These are phyloP conservation scores for Theocolax elegans DNA, from an alignment of 1,140 invertebrate genomes.

Conservation along the genomic window DNA sequence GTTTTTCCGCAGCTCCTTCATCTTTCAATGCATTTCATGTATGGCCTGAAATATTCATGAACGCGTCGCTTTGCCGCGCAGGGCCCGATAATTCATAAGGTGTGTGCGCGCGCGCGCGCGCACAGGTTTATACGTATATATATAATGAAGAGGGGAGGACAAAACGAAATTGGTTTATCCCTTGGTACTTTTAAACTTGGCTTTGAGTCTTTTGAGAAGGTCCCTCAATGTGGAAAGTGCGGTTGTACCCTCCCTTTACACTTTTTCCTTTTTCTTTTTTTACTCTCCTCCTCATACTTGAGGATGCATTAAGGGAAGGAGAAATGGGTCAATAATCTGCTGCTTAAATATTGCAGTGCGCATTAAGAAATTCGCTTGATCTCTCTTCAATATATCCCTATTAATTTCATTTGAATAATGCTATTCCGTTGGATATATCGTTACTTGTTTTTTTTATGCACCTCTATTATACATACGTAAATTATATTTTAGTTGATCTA, in stretches of 20 bases:
- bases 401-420: too few relatives aligned
- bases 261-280: background rate
- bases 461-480: too few relatives aligned
- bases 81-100: constrained; percentile 32
- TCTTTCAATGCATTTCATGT: constrained; percentile 18
- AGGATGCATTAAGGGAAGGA: too few relatives aligned
- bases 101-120: background rate
- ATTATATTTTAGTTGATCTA: too few relatives aligned
- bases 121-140: background rate
- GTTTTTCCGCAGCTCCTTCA: background rate
- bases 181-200: background rate
- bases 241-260: too few relatives aligned
- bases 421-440: too few relatives aligned
- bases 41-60: constrained; percentile 28
- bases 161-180: constrained; percentile 24
- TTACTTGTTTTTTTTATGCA: too few relatives aligned
- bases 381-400: too few relatives aligned
- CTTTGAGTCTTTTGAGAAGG: too few relatives aligned
- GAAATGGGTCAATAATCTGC: background rate
- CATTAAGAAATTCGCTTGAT: too few relatives aligned
- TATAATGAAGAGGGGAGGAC: background rate
- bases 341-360: too few relatives aligned
- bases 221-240: too few relatives aligned
- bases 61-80: background rate
- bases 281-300: background rate